Base-by-base conservation (phyloP, 2,797 vertebrate species). In the Enoplosus armatus region DNA sequence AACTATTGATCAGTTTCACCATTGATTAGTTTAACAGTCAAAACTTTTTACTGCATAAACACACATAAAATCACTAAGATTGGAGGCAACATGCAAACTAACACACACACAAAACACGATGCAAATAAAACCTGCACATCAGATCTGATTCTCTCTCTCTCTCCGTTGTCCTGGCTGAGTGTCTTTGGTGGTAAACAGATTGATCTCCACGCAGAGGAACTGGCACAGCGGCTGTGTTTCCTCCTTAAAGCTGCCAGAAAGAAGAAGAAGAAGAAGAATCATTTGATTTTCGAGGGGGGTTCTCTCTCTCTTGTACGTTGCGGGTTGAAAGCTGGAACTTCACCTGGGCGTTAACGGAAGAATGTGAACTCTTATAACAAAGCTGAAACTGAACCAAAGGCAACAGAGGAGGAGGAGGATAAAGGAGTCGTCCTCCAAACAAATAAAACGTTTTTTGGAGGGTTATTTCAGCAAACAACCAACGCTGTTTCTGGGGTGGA, bases 1-100 rank as follows among this genome's bases (percentile, higher is more conserved):
- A 35, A 45, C 50, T 79, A 85, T 83, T 85, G 86, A 90, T 85
- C 78, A 66, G 61, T 55, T 76, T 48, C 24, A 65, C 48, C 4
- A 27, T 26, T 77, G 72, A 87, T 87, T 71, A 59, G 68, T 79
- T 87, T 14, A 58, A 50, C 20, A 61, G 68, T 56, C 33, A 60
- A 37, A 78, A 43, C 9, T 20, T 59, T 62, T 65, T 47, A 43
- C 50, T 48, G 1, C 35, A n/a, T 11, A 37, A 67, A 67, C 9
- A 5, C n/a, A 66, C 5, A 35, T 10, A 35, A 35, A 54, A 29
- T 8, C 10, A 58, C 33, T 14, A 7, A 4, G 18, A 55, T 24
- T 33, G 27, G n/a, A n/a, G 9, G 5, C 33, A 47, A 15, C 37
- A 37, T 12, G 9, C 15, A 71, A 5, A 37, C 41, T 9, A 9